Conservation (phyloP, 2,113 vertebrate species). For the Canis aureus region DNA sequence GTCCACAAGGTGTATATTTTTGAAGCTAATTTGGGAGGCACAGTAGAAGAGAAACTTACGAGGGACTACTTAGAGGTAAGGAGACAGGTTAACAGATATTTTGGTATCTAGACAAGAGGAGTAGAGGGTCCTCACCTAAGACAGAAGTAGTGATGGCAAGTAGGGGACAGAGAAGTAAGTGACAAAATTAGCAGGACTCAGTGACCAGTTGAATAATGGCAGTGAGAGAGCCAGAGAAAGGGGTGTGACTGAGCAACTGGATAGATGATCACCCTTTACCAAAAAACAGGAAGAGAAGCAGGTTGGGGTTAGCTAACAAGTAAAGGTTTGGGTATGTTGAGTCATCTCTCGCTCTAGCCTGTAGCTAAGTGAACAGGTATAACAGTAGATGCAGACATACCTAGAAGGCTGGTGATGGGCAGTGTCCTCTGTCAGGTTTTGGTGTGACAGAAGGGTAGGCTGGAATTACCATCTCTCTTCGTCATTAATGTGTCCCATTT, state of each 20-base stretch:
- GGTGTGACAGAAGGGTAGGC: not conserved
- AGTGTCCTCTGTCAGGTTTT: not conserved
- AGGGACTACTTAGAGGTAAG: not conserved
- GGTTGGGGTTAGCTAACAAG: not conserved
- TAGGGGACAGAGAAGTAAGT: not conserved
- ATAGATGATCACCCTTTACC: not conserved
- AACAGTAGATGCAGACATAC: not conserved
- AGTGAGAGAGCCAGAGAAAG: not conserved
- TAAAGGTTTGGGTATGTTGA: not conserved
- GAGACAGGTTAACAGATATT: not conserved
- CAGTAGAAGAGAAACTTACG: not conserved
- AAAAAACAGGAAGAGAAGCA: not conserved
- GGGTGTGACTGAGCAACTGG: not conserved
- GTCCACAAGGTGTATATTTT: slow-evolving; percentile 1
- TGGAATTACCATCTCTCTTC: not conserved
- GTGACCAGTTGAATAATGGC: not conserved
- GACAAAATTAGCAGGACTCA: not conserved
- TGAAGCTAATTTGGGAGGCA: not conserved
- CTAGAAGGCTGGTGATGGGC: not conserved
- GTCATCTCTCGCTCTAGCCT: accelerated
- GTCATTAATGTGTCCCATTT: not conserved
- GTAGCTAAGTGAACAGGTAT: not conserved
- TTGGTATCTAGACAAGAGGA: not conserved
- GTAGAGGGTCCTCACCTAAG: not conserved
- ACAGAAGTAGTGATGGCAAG: not conserved